Evolutionary conservation across 2,113 vertebrate genomes (phyloP), one percentile per base, ranked within the genome.

Genomic region (Chamaea fasciata): DNA sequence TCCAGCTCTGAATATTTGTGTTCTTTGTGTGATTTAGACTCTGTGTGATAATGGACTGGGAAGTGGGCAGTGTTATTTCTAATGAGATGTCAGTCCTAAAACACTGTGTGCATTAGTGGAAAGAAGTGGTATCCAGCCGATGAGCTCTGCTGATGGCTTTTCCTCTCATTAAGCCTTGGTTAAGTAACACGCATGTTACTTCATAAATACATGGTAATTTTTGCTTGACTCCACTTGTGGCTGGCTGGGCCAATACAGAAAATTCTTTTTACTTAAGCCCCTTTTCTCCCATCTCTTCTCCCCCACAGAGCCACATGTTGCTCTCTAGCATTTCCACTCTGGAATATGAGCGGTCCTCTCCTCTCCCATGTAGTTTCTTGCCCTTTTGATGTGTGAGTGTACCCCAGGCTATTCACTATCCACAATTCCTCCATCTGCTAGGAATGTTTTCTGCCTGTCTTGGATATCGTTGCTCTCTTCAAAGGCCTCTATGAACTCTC

Each of bases 21-120:
- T 4, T 42, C 24, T 41, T 59, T 70, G 19, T 74, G 28, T 50
- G 60, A 46, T 63, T 63, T 62, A 46, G 39, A 75, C 6, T 20
- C 42, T 50, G 6, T 49, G 47, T 62, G 52, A 11, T 77, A 81
- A 81, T 17, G 22, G 50, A 22, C 19, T 57, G 20, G 41, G 31
- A 68, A 65, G 30, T 20, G 42, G 44, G 62, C 65, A 59, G 46
- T 30, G n/a, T 11, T 31, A 24, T 44, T 89, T 85, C 55, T 83
- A 64, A 56, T 22, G 52, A 63, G 30, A 35, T 16, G 17, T 49
- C 84, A 74, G 22, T 69, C 42, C 55, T 81, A 41, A 81, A 67
- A 67, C 2, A 6, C 37, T 37, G 27, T 0, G 0, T 49, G 62
- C 20, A 19, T 41, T 57, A 70, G 39, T 23, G 42, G 37, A 84